Evolutionary conservation across 23 tunicate species (phyloP).

Genomic region (Diplosoma virens): DNA sequence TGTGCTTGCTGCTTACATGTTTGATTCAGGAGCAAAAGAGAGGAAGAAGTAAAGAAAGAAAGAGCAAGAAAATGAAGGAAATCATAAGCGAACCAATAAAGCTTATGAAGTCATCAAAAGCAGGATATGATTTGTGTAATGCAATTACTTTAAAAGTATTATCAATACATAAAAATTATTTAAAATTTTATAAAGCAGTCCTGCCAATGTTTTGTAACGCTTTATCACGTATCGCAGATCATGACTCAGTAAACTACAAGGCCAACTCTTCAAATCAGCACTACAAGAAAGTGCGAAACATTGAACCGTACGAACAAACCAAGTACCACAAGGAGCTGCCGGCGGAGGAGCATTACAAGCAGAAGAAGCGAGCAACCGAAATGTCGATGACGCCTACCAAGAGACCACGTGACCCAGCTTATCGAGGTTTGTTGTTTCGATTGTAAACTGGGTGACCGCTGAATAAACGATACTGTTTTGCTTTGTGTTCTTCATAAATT

Average conservation of each 20-base stretch:
- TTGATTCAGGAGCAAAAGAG: neutral
- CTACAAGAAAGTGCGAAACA: neutral
- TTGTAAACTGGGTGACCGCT: no score
- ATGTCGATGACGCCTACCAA: neutral
- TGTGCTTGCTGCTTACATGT: neutral
- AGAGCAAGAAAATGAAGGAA: slow-evolving; percentile 6
- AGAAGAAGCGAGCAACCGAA: neutral
- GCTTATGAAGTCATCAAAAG: no score
- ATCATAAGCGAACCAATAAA: no score
- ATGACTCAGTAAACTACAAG: neutral
- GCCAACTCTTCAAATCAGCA: neutral
- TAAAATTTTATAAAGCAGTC: no score
- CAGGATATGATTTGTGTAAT: no score
- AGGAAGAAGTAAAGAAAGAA: slow-evolving; percentile 32
- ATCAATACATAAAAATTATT: no score
- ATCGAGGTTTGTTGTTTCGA: no score
- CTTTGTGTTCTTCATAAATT: no score
- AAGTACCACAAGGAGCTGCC: neutral
- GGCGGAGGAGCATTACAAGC: neutral
- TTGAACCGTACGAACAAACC: neutral
- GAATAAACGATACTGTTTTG: no score
- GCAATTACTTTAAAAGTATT: no score
- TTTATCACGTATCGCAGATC: neutral
- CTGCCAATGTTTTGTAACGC: no score
- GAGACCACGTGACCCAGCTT: no score